A percentile compares a stretch with the other conserved stretches of the same genome.
Conservation (phyloP, 2,888 invertebrate species). For the Cataglyphis rosenhaueri region DNA sequence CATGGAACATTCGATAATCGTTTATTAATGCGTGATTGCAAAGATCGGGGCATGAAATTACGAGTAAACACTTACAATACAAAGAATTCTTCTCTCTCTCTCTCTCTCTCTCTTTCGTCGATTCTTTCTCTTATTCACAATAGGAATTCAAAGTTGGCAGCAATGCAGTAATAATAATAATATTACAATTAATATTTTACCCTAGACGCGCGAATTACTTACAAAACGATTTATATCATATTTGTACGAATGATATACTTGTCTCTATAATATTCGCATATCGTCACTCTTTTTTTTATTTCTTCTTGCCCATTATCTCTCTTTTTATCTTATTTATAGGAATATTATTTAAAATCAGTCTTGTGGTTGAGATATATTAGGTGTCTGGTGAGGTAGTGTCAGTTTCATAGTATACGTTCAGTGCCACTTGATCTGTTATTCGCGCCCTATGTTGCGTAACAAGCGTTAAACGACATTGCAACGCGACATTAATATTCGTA, state of each 20-base stretch:
- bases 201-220: conserved; percentile 70
- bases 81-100: conserved; percentile 58
- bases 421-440: conserved; percentile 74
- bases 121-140: conserved; percentile 50
- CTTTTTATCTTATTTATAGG: conserved; percentile 79
- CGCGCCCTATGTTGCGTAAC: conserved; percentile 23
- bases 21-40: conserved; percentile 76
- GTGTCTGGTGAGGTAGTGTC: conserved; percentile 85
- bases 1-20: conserved; percentile 77
- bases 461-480: conserved; percentile 5
- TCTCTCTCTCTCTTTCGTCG: conserved; percentile 37
- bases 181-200: conserved; percentile 61
- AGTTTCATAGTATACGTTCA: conserved; percentile 84
- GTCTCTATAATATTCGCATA: conserved; percentile 53
- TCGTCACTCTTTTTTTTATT: conserved; percentile 23
- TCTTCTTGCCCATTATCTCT: conserved; percentile 31
- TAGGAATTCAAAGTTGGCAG: conserved; percentile 73
- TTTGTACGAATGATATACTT: conserved; percentile 78
- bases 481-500: background rate
- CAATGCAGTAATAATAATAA: conserved; percentile 62
- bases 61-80: conserved; percentile 73
- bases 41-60: conserved; percentile 69
- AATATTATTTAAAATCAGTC: conserved; percentile 86
- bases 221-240: conserved; percentile 75
- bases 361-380: conserved; percentile 85